Evolutionary conservation across 2,113 vertebrate genomes (phyloP).

Genomic region (Pyrgilauda ruficollis): DNA sequence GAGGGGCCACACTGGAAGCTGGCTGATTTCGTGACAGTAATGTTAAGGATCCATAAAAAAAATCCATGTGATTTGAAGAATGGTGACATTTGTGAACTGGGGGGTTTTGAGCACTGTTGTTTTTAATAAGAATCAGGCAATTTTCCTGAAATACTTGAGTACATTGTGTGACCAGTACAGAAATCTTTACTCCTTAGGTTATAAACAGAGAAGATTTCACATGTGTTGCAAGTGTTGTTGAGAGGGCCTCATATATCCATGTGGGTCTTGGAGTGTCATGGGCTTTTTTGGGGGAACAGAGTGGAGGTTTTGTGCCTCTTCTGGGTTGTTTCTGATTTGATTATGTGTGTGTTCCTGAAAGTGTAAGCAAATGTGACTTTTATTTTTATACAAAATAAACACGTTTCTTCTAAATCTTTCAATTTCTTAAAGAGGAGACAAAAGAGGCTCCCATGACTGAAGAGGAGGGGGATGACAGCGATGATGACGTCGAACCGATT

Average conservation of each 20-base stretch:
- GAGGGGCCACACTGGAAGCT: not conserved
- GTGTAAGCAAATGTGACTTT: not conserved
- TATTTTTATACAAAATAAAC: not conserved
- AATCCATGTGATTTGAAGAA: not conserved
- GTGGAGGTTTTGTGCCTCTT: not conserved
- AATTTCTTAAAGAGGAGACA: conserved; percentile 66
- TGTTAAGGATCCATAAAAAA: not conserved
- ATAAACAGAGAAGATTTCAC: not conserved
- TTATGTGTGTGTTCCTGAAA: not conserved
- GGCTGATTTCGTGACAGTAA: not conserved
- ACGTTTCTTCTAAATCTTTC: not conserved
- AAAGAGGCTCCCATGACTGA: conserved; percentile 79
- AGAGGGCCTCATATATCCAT: fast-evolving
- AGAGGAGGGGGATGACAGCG: conserved; percentile 72
- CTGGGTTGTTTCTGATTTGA: not conserved
- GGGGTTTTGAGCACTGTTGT: not conserved
- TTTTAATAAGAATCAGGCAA: not conserved
- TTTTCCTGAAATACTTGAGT: not conserved
- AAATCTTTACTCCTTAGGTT: not conserved
- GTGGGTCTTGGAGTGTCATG: not conserved
- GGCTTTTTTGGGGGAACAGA: not conserved
- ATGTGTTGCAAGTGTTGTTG: fast-evolving
- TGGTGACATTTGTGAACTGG: fast-evolving
- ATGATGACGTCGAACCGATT: conserved; percentile 79
- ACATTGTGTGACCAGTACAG: not conserved